phyloP scores from a whole-genome alignment of 2,797 vertebrate genomes.

The Sciaenops ocellatus region DNA sequence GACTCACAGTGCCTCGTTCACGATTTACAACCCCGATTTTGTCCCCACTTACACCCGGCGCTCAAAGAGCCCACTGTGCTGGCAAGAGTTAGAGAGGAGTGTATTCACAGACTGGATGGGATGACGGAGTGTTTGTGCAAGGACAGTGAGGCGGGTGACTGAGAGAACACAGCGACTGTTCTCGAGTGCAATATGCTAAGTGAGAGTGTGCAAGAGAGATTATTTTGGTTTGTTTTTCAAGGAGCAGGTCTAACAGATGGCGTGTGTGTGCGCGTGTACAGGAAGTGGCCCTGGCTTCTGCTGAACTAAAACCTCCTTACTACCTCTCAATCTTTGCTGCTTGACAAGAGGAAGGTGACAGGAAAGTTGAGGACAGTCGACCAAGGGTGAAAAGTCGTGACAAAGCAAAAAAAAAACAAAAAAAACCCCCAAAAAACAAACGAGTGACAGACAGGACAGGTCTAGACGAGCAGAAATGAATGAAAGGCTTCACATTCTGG shows the following conservation, averaged over 20 bases:
- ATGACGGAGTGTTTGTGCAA: conserved; percentile 61
- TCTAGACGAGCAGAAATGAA: neutral
- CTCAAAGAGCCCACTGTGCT: conserved; percentile 79
- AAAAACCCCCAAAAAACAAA: neutral
- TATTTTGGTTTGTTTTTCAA: conserved; percentile 67
- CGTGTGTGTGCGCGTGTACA: conserved; percentile 37
- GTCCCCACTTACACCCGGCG: conserved; percentile 26
- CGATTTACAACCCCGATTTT: conserved; percentile 70
- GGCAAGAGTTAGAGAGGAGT: conserved; percentile 37
- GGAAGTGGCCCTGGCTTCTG: conserved; percentile 37
- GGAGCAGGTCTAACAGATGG: conserved; percentile 53
- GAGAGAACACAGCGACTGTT: conserved; percentile 66
- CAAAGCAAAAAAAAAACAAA: neutral
- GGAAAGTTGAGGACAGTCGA: neutral
- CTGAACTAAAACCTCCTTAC: conserved; percentile 21
- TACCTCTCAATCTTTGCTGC: conserved; percentile 17
- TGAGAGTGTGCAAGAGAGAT: conserved; percentile 67
- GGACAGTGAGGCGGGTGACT: conserved; percentile 59
- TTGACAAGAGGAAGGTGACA: conserved; percentile 8
- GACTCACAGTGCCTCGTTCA: conserved; percentile 64
- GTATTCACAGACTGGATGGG: conserved; percentile 64
- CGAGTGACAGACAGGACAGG: neutral
- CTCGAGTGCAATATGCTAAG: conserved; percentile 76
- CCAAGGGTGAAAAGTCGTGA: neutral
- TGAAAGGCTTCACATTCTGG: conserved; percentile 8